phyloP scores from a whole-genome alignment of 2,113 vertebrate species.

The Neogale vison region DNA sequence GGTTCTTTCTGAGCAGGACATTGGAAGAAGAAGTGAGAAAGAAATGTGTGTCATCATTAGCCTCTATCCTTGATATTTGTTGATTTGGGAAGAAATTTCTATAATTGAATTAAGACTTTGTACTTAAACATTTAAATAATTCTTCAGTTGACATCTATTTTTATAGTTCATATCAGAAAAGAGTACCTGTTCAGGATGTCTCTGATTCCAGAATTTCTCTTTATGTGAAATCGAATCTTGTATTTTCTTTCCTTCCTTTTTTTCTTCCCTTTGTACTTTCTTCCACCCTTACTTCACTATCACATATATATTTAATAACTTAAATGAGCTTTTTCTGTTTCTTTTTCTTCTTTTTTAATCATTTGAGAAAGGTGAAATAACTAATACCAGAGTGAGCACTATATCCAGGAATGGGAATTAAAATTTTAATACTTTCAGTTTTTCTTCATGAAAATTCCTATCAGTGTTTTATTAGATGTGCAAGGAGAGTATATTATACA shows the following conservation, averaged over 20 bases:
- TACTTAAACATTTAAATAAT: not conserved
- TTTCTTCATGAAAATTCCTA: not conserved
- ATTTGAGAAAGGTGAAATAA: not conserved
- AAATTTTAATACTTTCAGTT: not conserved
- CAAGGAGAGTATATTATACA: not conserved
- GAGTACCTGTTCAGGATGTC: not conserved
- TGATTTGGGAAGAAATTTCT: not conserved
- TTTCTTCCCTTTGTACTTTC: not conserved
- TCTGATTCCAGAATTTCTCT: not conserved
- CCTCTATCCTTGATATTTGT: not conserved
- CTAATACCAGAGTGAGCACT: not conserved
- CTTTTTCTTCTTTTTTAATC: not conserved
- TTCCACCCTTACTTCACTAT: not conserved
- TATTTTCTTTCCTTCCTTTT: not conserved
- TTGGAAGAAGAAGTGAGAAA: constrained; percentile 1
- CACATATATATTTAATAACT: not conserved
- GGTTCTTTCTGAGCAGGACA: not conserved
- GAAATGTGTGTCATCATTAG: not conserved
- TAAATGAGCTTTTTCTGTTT: not conserved
- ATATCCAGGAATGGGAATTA: not conserved
- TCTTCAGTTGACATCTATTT: not conserved
- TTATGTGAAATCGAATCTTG: not conserved
- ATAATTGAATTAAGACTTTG: not conserved
- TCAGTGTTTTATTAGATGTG: not conserved
- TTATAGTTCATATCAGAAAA: not conserved